phyloP scores from a whole-genome alignment of 2,797 vertebrate genomes.

The Microctenopoma stevenorrisi region DNA sequence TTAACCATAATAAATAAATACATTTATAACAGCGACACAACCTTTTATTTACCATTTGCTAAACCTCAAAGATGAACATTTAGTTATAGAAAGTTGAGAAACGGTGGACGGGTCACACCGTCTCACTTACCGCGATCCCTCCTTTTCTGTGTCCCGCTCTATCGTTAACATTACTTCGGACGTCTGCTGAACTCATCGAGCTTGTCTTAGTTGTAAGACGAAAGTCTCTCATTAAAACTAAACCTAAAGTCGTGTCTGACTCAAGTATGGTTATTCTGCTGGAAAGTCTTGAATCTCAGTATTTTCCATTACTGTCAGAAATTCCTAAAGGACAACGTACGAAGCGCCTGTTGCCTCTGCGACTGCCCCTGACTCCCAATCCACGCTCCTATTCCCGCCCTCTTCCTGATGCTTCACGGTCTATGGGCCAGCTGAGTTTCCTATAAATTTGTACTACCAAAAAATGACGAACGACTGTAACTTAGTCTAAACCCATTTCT shows the following conservation, averaged over 20 bases:
- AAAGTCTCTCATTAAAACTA: neutral
- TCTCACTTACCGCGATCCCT: conserved; percentile 67
- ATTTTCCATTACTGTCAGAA: conserved; percentile 50
- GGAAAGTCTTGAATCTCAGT: neutral
- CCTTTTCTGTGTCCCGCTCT: conserved; percentile 47
- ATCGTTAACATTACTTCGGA: conserved; percentile 16
- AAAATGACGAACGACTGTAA: no score
- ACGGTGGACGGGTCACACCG: neutral
- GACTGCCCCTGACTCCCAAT: conserved; percentile 19
- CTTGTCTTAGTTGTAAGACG: neutral
- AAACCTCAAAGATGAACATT: neutral
- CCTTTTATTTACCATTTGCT: no score
- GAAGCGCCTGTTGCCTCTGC: neutral
- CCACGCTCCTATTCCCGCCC: conserved; percentile 62
- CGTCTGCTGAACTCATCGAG: conserved; percentile 65
- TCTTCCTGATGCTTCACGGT: conserved; percentile 28
- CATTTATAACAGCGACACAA: no score
- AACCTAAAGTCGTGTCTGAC: neutral
- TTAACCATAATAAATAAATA: no score
- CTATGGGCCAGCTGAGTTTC: neutral
- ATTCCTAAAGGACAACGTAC: conserved; percentile 66
- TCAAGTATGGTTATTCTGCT: neutral
- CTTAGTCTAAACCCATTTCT: no score
- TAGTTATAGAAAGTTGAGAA: neutral
- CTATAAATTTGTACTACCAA: no score